Evolutionary conservation across 2,797 vertebrate genomes (phyloP), one percentile per base, ranked within the genome.

Genomic region (Falco peregrinus): DNA sequence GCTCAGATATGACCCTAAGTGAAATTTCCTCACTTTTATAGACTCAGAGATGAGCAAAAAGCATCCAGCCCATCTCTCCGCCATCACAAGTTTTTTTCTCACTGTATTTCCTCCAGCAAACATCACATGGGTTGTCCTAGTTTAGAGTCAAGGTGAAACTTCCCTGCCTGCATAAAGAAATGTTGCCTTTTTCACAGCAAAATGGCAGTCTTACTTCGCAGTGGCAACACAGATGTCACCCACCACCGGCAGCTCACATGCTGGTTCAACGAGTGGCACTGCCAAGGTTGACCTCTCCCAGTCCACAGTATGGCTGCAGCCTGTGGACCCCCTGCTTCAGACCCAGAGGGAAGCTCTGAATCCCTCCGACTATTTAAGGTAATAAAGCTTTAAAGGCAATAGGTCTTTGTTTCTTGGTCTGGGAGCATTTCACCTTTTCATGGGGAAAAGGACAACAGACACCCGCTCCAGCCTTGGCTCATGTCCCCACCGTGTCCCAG

Each of bases 131-230:
- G 75, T 64, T 89, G 88, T 77, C 86, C 88, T 87, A 71, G n/a
- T 92, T 96, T 77, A 89, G 70, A 85, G n/a, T 77, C 88, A 92
- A 94, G 91, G 90, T 95, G 94, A 95, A 92, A 89, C 53, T 84
- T 90, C 13, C 31, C 54, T 82, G 50, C 20, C 63, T 6, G 2
- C 41, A 13, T 28, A 64, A 82, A 50, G 54, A 85, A 87, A 67
- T 35, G 48, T 56, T 91, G 48, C 5, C 39, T 86, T 71, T 83
- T 61, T 13, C 26, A 1, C 54, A 51, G 82, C 28, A 70, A 41
- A 81, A 92, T 22, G 65, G 41, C 57, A 78, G 35, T 63, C 33
- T 59, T n/a, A 15, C 73, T 89, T 53, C 61, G 19, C 53, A 39
- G 53, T 61, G 64, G 24, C 86, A 84, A 14, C 53, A 47, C 45